Base-by-base conservation (phyloP, 2,797 vertebrate species). In the Buphagus erythrorhynchus region DNA sequence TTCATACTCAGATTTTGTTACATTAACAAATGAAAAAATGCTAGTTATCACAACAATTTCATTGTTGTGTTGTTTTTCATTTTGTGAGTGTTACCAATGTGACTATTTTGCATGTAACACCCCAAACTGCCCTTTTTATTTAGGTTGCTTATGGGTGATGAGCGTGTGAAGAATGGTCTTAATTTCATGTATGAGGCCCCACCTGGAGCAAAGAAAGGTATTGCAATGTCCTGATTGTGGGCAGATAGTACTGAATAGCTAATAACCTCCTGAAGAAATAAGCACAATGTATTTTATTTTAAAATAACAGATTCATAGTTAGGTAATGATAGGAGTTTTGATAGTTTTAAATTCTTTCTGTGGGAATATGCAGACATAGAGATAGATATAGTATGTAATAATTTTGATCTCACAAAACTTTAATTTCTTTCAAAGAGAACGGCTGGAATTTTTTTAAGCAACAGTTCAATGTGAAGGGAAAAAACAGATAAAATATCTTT, bases 151-250 rank as follows among this genome's bases (percentile, higher is more conserved):
- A 99, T 99, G 99, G 99, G 99, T 59, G 99, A 99, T 98, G 99
- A 99, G 88, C 98, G 99, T 93, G 99, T 99, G 79, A 99, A 99
- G 97, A 99, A 99, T 98, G 99, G 99, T 68, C 99, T 99, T 67
- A 99, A 99, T 97, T 99, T 99, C 96, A 99, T 99, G 99, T 99
- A 99, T 62, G 99, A 99, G 92, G 99, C 99, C 90, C 99, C 99
- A 95, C 99, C 99, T 54, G 99, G 99, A 97, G 99, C 98, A 95
- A 99, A 99, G 75, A 99, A 99, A 98, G 99, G 99, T 99, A 98
- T 84, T 91, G 45, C 7, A 55, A 7, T 57, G 88, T 97, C 35
- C 45, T 78, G 26, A 6, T 8, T 2, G 0, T 52, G 68, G 43
- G 22, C 38, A 55, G 57, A 29, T 11, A 20, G 20, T 24, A 10